A percentile compares a stretch with the other conserved stretches of the same genome.
Evolutionary conservation across 2,888 invertebrate genomes (phyloP).

Genomic region (Hydropsyche betteni): DNA sequence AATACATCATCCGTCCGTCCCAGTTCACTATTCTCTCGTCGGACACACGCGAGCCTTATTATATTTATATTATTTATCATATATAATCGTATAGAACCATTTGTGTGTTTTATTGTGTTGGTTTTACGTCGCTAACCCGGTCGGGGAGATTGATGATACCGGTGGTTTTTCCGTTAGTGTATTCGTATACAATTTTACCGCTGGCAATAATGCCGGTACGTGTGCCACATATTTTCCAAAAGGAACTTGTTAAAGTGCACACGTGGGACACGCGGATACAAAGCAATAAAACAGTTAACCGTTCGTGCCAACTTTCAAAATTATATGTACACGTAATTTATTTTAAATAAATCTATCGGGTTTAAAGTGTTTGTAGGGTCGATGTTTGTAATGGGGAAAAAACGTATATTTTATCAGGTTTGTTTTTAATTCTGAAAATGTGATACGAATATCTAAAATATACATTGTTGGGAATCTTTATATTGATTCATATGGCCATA

Average conservation of each 20-base stretch:
- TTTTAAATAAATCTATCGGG: too few species aligned
- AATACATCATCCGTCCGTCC: constrained; percentile 10
- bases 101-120: too few species aligned
- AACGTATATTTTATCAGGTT: too few species aligned
- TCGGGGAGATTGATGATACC: constrained; percentile 22
- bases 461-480: too few species aligned
- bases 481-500: too few species aligned
- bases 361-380: too few species aligned
- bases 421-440: too few species aligned
- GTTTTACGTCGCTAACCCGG: constrained; percentile 3
- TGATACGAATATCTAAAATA: too few species aligned
- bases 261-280: constrained; percentile 15
- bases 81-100: too few species aligned
- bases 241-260: constrained; percentile 22
- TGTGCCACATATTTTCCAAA: constrained; percentile 27
- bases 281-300: constrained; percentile 20
- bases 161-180: constrained; percentile 12
- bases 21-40: constrained; percentile 14
- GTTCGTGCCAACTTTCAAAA: background rate
- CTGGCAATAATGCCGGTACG: constrained; percentile 20
- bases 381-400: too few species aligned
- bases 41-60: background rate
- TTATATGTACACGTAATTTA: too few species aligned
- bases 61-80: too few species aligned
- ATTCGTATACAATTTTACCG: constrained; percentile 26